Conservation (phyloP, 1,140 invertebrate species). For the Thaumetopoea pityocampa region DNA sequence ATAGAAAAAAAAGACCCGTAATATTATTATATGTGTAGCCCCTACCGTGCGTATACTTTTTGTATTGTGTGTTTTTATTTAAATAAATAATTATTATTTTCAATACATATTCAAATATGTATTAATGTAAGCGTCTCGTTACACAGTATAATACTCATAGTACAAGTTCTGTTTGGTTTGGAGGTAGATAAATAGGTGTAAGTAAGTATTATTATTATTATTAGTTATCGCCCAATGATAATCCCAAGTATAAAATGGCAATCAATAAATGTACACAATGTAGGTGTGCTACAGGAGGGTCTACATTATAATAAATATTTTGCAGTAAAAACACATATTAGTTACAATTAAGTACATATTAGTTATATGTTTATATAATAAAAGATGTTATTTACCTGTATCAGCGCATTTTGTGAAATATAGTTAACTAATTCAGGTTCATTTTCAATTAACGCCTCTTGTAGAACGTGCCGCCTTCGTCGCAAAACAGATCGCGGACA, state of each 20-base stretch:
- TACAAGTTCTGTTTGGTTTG: background rate
- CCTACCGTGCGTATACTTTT: no score
- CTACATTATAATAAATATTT: no score
- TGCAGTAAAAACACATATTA: no score
- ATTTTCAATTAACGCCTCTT: slow-evolving; percentile 1
- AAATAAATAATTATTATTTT: no score
- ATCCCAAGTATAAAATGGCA: no score
- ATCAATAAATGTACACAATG: no score
- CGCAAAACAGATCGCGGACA: slow-evolving; percentile 1
- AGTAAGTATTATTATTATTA: background rate
- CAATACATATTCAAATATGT: background rate
- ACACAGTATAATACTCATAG: background rate
- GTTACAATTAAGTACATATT: no score
- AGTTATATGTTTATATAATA: slow-evolving; percentile 2
- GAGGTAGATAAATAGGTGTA: background rate
- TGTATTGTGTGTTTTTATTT: no score
- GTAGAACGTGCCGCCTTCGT: background rate
- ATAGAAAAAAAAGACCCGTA: no score
- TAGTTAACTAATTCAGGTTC: slow-evolving; percentile 1
- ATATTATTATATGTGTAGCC: no score
- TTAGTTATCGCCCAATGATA: no score
- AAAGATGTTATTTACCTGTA: slow-evolving; percentile 1
- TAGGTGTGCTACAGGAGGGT: no score
- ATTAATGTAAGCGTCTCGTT: background rate
- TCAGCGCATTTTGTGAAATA: slow-evolving; percentile 5